phyloP scores from a whole-genome alignment of 2,113 vertebrate species.

The Spermophilus dauricus region DNA sequence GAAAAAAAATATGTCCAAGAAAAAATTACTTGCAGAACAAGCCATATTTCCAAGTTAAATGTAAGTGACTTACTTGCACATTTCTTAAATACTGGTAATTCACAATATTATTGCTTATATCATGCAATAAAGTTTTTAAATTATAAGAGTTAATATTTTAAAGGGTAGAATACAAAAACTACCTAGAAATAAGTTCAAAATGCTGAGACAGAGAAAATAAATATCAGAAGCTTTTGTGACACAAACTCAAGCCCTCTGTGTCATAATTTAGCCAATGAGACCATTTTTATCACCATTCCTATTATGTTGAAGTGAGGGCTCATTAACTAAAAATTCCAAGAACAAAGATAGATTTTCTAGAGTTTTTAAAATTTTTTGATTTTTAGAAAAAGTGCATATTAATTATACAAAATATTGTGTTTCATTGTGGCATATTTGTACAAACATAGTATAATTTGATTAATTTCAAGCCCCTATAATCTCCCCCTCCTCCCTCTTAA shows the following conservation, averaged over 20 bases:
- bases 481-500: background rate
- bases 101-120: background rate
- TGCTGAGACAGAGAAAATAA: background rate
- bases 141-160: background rate
- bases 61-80: background rate
- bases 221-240: background rate
- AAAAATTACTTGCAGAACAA: slow-evolving; percentile 41
- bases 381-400: background rate
- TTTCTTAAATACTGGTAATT: background rate
- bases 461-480: background rate
- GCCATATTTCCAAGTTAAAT: background rate
- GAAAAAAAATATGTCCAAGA: slow-evolving; percentile 68
- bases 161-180: background rate
- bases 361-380: background rate
- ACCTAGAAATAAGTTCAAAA: background rate
- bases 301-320: background rate
- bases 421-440: background rate
- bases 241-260: background rate
- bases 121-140: background rate
- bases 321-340: background rate
- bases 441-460: background rate
- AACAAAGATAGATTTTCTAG: background rate
- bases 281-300: background rate
- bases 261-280: background rate
- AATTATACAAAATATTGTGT: background rate